Conservation (phyloP, 2,113 vertebrate genomes). For the Coregonus clupeaformis region DNA sequence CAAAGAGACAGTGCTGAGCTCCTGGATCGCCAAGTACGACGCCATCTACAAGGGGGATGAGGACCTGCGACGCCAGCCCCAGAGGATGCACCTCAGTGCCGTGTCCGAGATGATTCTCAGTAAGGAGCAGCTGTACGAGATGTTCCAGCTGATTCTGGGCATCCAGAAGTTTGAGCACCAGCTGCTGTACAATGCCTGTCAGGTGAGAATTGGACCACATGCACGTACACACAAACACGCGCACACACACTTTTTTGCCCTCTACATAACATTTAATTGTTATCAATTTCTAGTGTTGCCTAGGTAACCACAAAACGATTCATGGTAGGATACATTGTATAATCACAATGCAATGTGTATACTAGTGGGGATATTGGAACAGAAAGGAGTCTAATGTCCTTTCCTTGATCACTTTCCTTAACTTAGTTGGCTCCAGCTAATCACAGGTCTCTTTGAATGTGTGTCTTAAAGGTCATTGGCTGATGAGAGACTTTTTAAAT, state of each 20-base stretch:
- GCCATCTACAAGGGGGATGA: constrained; percentile 93
- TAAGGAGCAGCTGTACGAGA: constrained; percentile 97
- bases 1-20: constrained; percentile 96
- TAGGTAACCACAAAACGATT: no score
- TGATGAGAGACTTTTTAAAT: constrained; percentile 33
- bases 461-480: constrained; percentile 38
- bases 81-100: constrained; percentile 83
- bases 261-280: no score
- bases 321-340: no score
- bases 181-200: constrained; percentile 95
- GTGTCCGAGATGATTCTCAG: constrained; percentile 96
- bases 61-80: constrained; percentile 82
- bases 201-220: constrained; percentile 75
- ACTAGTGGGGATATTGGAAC: no score
- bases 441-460: constrained; percentile 36
- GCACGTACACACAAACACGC: not conserved
- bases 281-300: no score
- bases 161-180: constrained; percentile 95
- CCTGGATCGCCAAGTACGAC: constrained; percentile 96
- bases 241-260: not conserved
- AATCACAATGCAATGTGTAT: no score
- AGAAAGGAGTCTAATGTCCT: constrained; percentile 25
- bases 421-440: constrained; percentile 23
- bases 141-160: constrained; percentile 96
- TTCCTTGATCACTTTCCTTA: constrained; percentile 40